These are phyloP conservation scores for Macrophya alboannulata DNA, from an alignment of 2,888 invertebrate species.

Conservation along the genomic window DNA sequence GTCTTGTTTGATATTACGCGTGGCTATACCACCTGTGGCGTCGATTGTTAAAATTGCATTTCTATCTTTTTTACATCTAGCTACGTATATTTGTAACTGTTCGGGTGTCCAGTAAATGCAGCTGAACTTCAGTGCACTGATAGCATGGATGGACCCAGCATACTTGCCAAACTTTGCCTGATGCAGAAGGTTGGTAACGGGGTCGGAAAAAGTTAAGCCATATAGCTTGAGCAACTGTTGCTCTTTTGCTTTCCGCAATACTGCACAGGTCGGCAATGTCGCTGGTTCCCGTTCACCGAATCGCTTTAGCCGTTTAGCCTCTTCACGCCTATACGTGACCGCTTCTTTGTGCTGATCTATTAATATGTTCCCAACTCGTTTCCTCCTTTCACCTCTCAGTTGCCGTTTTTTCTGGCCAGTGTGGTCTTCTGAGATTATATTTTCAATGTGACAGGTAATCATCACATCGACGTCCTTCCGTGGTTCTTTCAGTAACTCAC, in stretches of 20 bases:
- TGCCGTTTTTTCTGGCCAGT: conserved; percentile 57
- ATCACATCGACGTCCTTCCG: conserved; percentile 57
- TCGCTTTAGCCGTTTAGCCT: conserved; percentile 56
- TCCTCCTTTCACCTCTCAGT: conserved; percentile 57
- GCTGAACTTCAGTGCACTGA: conserved; percentile 56
- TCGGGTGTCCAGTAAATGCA: conserved; percentile 58
- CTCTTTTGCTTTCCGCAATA: conserved; percentile 60
- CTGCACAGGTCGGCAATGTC: conserved; percentile 54
- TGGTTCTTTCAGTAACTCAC: conserved; percentile 55
- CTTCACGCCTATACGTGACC: conserved; percentile 57
- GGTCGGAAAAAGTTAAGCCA: conserved; percentile 55
- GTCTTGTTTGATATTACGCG: background rate
- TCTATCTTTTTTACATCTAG: too few relatives aligned
- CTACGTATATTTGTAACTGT: conserved; percentile 56
- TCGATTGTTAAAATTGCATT: conserved; percentile 45
- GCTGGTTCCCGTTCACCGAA: conserved; percentile 58
- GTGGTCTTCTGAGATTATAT: conserved; percentile 52
- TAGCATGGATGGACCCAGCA: conserved; percentile 60
- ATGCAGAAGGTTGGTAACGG: conserved; percentile 50
- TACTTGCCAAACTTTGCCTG: conserved; percentile 36
- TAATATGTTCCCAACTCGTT: conserved; percentile 57
- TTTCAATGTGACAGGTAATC: conserved; percentile 57
- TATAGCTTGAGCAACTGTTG: conserved; percentile 59
- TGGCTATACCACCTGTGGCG: conserved; percentile 12
- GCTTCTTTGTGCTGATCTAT: conserved; percentile 61